Evolutionary conservation across 2,888 invertebrate species (phyloP), one percentile per base, ranked within the genome.

Genomic region (Auanema sp.): DNA sequence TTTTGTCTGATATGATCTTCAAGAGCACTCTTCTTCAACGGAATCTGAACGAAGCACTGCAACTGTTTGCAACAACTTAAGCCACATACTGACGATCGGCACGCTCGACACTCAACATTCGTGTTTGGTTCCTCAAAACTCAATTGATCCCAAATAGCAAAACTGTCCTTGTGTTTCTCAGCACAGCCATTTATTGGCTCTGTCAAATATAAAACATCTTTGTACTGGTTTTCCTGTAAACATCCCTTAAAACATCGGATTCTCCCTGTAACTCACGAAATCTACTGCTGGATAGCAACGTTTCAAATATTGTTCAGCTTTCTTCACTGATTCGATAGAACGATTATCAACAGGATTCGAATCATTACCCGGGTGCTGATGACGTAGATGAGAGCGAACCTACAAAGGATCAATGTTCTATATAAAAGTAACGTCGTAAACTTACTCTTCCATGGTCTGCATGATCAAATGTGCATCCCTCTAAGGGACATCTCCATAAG

Each of bases 201-300:
- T 2, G 60, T 60, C 24, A 60, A 21, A 41, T 60, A 60, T 23
- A 60, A 54, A 16, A 55, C 54, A 16, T 60, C 55, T 42, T 55
- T 49, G 43, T 60, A 55, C 43, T 60, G 49, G 11, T 60, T 51
- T 14, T 16, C 16, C 59, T 59, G 42, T 42, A 59, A 59, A 21
- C 2, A 10, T 24, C 2, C 11, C 18, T 8, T 47, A n/a, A 5
- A 3, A 5, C 47, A 16, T 18, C 18, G 16, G n/a, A 16, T 14
- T 50, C 50, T 12, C 16, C 18, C 10, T n/a, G 5, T 59, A 6
- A 8, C 61, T 18, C n/a, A 62, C 58, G 58, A 58, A 63, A 41
- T 63, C 58, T 3, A 63, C 58, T 8, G n/a, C 52, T 8, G 63
- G 63, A 18, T 47, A 63, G 43, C 63, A 63, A 5, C 58, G 49